A percentile compares a stretch with the other conserved stretches of the same genome.
Evolutionary conservation across 2,888 invertebrate genomes (phyloP).

Genomic region (Diaphora mendica): DNA sequence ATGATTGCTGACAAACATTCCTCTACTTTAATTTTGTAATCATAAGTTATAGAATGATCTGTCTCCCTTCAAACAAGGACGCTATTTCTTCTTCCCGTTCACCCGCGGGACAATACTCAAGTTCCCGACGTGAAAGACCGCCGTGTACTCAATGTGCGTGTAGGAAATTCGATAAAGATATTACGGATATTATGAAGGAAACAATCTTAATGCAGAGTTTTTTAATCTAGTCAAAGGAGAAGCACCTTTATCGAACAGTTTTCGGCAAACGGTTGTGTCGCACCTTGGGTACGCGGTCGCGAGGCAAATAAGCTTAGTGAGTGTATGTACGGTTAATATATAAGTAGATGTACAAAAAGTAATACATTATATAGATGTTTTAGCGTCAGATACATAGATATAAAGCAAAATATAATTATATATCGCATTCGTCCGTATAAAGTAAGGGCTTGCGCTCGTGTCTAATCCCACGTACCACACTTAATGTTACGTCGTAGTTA

Average conservation of each 20-base stretch:
- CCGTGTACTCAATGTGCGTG: slow-evolving; percentile 80
- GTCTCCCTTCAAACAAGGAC: slow-evolving; percentile 38
- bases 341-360: slow-evolving; percentile 87
- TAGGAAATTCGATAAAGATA: slow-evolving; percentile 41
- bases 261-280: slow-evolving; percentile 62
- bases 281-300: slow-evolving; percentile 78
- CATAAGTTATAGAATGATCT: slow-evolving; percentile 34
- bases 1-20: slow-evolving; percentile 42
- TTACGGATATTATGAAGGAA: slow-evolving; percentile 52
- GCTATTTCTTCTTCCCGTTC: slow-evolving; percentile 61
- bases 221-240: slow-evolving; percentile 70
- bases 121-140: slow-evolving; percentile 68
- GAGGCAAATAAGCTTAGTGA: slow-evolving; percentile 83
- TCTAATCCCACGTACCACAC: slow-evolving; percentile 85
- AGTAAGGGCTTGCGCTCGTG: slow-evolving; percentile 86
- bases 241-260: slow-evolving; percentile 46
- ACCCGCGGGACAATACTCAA: slow-evolving; percentile 81
- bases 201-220: slow-evolving; percentile 54
- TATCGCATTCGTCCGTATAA: slow-evolving; percentile 87
- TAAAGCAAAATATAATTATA: slow-evolving; percentile 86
- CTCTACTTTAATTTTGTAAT: slow-evolving; percentile 38
- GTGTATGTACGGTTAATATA: slow-evolving; percentile 85
- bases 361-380: slow-evolving; percentile 87
- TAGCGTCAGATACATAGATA: slow-evolving; percentile 87
- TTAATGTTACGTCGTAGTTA: slow-evolving; percentile 86